These are phyloP conservation scores for Lagopus muta DNA, from an alignment of 2,113 vertebrate species.

Conservation along the genomic window DNA sequence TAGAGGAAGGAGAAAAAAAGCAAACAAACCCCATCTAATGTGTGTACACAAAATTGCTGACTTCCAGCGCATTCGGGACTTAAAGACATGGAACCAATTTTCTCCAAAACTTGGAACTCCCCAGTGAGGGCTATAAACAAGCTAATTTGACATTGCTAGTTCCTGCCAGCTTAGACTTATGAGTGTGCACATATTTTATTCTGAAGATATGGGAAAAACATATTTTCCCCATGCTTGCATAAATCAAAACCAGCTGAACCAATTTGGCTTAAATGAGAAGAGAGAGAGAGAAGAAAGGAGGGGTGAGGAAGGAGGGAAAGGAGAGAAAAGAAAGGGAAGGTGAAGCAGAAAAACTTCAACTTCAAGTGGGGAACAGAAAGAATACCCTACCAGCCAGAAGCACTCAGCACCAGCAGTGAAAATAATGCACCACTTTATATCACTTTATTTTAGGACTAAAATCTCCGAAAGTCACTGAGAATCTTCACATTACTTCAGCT, in stretches of 20 bases:
- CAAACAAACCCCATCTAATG: background rate
- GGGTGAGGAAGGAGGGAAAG: background rate
- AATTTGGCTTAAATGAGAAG: constrained; percentile 53
- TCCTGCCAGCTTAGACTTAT: constrained; percentile 67
- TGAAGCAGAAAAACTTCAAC: background rate
- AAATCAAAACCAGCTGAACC: constrained; percentile 68
- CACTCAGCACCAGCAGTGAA: background rate
- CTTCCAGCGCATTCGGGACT: constrained; percentile 36
- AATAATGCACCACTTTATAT: background rate
- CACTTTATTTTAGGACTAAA: constrained; percentile 1
- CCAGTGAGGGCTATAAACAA: constrained; percentile 70
- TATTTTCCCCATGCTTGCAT: constrained; percentile 70
- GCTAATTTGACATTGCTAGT: constrained; percentile 67
- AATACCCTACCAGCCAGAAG: background rate
- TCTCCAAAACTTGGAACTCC: constrained; percentile 58
- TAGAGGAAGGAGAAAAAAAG: background rate
- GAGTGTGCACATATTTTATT: constrained; percentile 69
- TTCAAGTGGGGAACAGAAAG: rapidly evolving
- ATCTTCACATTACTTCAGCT: background rate
- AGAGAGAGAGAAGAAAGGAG: background rate
- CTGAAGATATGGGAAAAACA: constrained; percentile 65
- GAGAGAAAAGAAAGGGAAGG: background rate
- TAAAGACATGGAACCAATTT: constrained; percentile 60
- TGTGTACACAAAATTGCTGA: constrained; percentile 38
- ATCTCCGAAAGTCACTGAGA: background rate